A percentile compares a stretch with the other conserved stretches of the same genome.
phyloP scores from a whole-genome alignment of 2,113 vertebrate species.

The Struthidea cinerea region DNA sequence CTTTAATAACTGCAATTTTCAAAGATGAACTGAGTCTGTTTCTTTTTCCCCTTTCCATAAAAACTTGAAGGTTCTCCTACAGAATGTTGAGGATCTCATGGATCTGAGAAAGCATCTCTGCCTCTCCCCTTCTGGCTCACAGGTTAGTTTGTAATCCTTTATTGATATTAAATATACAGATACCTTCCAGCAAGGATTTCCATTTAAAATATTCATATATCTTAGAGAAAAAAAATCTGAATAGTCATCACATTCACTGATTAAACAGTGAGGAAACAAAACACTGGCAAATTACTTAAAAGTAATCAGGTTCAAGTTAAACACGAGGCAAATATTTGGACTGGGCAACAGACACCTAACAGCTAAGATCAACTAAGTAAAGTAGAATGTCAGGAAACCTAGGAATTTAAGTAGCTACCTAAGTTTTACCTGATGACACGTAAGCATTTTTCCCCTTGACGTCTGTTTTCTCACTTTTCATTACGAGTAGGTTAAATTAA shows the following conservation, averaged over 20 bases:
- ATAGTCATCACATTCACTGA: neutral
- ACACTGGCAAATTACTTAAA: neutral
- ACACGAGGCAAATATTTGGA: neutral
- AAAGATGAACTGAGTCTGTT: neutral
- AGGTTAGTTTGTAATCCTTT: neutral
- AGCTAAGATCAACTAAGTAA: neutral
- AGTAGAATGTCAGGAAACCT: neutral
- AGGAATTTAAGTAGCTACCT: neutral
- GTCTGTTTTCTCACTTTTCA: neutral
- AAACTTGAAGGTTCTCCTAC: neutral
- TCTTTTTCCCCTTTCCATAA: neutral
- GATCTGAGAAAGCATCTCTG: neutral
- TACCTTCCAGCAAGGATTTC: neutral
- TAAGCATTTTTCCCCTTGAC: neutral
- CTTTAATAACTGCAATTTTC: neutral
- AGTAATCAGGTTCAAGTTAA: neutral
- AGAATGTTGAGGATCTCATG: neutral
- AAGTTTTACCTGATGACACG: neutral
- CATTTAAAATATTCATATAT: neutral
- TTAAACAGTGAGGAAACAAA: neutral
- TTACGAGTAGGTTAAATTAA: neutral
- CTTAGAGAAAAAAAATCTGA: neutral
- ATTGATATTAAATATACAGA: neutral
- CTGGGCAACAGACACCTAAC: neutral
- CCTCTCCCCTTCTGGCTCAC: neutral